These are phyloP conservation scores for Phylloscopus whistleri DNA, from an alignment of 2,113 vertebrate species.

Conservation along the genomic window DNA sequence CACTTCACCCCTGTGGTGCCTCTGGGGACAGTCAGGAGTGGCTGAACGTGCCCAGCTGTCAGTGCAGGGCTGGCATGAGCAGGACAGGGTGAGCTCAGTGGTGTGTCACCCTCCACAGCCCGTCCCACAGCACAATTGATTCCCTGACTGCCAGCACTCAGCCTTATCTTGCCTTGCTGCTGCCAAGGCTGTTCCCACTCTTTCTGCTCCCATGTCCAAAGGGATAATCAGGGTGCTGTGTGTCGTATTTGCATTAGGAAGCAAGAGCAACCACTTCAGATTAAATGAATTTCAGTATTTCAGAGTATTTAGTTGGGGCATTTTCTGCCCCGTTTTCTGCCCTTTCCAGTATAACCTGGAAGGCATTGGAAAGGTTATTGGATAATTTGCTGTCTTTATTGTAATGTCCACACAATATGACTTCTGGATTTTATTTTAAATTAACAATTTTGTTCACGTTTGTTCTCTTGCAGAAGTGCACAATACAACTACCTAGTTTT, in stretches of 20 bases:
- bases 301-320: fast-evolving
- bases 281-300: not conserved
- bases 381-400: not conserved
- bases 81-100: not conserved
- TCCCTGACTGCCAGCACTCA: not conserved
- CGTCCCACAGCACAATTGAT: fast-evolving
- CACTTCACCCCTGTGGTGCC: fast-evolving
- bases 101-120: not conserved
- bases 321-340: not conserved
- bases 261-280: not conserved
- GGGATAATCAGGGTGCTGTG: not conserved
- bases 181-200: not conserved
- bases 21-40: not conserved
- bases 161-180: not conserved
- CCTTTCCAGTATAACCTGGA: not conserved
- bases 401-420: not conserved
- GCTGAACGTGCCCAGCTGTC: not conserved
- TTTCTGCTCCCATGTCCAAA: not conserved
- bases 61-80: not conserved
- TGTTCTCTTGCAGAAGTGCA: not conserved
- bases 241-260: not conserved
- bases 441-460: not conserved
- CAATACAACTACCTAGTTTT: not conserved
- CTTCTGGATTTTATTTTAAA: not conserved
- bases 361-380: not conserved